These are phyloP conservation scores for Etia nguti DNA, from an alignment of 2,113 vertebrate genomes.

Conservation along the genomic window DNA sequence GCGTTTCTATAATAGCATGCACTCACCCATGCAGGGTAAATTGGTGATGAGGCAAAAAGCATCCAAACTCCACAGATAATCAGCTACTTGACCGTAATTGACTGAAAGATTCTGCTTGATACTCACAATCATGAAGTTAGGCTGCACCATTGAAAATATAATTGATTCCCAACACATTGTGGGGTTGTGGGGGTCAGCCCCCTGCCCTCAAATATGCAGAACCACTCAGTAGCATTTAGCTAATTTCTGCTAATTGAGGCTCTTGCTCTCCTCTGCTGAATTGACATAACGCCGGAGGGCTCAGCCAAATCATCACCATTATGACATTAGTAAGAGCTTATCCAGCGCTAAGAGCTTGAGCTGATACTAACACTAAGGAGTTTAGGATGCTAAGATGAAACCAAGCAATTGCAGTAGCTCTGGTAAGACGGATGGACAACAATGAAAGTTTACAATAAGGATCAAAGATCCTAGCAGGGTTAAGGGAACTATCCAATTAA, in stretches of 20 bases:
- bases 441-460: conserved; percentile 71
- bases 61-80: background rate
- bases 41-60: background rate
- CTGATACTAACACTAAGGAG: conserved; percentile 75
- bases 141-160: conserved; percentile 10
- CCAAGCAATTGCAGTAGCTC: conserved; percentile 58
- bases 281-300: conserved; percentile 66
- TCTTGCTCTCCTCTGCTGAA: conserved; percentile 58
- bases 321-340: conserved; percentile 75
- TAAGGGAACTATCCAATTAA: conserved; percentile 70
- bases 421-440: conserved; percentile 69
- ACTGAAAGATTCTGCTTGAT: conserved; percentile 6
- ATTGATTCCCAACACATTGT: conserved; percentile 33
- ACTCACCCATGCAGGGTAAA: background rate
- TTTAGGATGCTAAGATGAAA: conserved; percentile 73
- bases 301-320: conserved; percentile 74
- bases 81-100: background rate
- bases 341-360: conserved; percentile 73
- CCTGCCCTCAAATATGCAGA: conserved; percentile 35
- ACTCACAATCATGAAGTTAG: background rate
- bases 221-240: conserved; percentile 57
- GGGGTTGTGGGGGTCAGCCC: conserved; percentile 33
- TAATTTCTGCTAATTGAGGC: conserved; percentile 72
- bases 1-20: background rate
- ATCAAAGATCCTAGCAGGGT: conserved; percentile 64